Conservation (phyloP, 2,888 invertebrate species). For the Diaperis boleti region DNA sequence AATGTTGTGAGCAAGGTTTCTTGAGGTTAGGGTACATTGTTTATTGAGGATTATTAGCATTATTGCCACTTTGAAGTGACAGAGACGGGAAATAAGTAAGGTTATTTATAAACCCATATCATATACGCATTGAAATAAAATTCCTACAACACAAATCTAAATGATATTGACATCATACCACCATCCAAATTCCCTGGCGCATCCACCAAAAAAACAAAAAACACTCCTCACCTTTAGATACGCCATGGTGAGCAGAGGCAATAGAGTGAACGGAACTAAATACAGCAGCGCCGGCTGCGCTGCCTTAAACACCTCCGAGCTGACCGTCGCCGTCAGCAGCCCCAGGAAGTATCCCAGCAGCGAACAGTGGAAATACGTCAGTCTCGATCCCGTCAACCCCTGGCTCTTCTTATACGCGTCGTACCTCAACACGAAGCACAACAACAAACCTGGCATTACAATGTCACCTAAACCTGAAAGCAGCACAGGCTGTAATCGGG, state of each 20-base stretch:
- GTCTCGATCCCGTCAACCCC: constrained; percentile 71
- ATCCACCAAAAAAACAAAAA: not conserved
- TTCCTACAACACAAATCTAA: no score
- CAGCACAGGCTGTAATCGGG: no score
- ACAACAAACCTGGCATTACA: constrained; percentile 94
- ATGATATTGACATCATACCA: no score
- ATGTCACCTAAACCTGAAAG: constrained; percentile 78
- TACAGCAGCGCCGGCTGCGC: constrained; percentile 97
- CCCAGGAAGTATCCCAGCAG: constrained; percentile 96
- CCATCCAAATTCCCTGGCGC: no score
- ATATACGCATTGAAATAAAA: no score
- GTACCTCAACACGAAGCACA: constrained; percentile 96
- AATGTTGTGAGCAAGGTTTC: no score
- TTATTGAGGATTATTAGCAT: no score
- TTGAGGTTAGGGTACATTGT: no score
- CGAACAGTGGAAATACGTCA: constrained; percentile 98
- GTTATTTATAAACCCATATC: no score
- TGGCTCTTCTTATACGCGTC: constrained; percentile 97
- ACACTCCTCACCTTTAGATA: constrained; percentile 91
- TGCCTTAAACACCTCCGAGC: constrained; percentile 97
- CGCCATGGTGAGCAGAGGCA: constrained; percentile 97
- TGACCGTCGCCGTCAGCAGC: constrained; percentile 95
- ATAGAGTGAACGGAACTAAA: constrained; percentile 96
- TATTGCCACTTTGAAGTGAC: no score
- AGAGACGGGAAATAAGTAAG: no score